phyloP scores from a whole-genome alignment of 2,113 vertebrate species.

The Etheostoma cragini region DNA sequence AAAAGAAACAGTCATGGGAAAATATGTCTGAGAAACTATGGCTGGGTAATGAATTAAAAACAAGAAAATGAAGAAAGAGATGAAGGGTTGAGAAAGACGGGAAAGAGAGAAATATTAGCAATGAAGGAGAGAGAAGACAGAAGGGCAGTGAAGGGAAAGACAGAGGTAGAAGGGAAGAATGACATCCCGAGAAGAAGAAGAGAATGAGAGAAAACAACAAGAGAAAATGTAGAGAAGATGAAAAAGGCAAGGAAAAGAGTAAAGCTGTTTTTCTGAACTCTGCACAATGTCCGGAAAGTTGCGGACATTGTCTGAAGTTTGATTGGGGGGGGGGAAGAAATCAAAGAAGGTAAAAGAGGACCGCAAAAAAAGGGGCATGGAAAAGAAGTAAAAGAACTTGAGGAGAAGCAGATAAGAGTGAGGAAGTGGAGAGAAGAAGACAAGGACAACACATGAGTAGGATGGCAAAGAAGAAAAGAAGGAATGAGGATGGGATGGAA shows the following conservation, averaged over 20 bases:
- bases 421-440: neutral
- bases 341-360: neutral
- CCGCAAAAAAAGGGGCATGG: no score
- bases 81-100: no score
- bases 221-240: neutral
- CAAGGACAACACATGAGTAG: neutral
- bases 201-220: neutral
- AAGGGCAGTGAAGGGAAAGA: no score
- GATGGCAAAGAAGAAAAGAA: neutral
- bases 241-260: no score
- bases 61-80: neutral
- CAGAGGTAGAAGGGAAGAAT: neutral
- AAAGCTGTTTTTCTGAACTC: no score
- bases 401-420: neutral
- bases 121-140: no score
- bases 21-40: neutral
- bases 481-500: neutral
- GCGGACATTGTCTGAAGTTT: no score
- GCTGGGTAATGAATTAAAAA: no score
- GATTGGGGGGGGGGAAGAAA: no score
- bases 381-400: neutral
- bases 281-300: no score
- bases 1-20: neutral
- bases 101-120: no score
- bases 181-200: no score